Base-by-base conservation (phyloP, 2,888 invertebrate species). In the Drosophila nigricruria region DNA sequence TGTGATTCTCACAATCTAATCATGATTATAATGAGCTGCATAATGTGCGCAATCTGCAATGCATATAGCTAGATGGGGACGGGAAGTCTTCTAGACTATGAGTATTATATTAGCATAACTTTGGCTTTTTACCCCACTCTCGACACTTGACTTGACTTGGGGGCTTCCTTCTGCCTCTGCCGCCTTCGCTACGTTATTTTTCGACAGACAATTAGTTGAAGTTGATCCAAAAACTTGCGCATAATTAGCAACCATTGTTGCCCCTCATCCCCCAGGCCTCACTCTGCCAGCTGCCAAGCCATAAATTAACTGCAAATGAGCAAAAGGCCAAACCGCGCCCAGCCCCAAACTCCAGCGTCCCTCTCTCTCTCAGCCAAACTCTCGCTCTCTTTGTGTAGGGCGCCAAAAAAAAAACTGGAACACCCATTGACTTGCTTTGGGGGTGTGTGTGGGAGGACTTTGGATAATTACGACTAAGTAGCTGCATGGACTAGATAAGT, bases 211-310 rank as follows among this genome's bases (percentile, higher is more conserved):
- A 78, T 77, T 69, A 79, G 82, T 64, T 79, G 63, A 70, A 85
- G 85, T 82, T 84, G 82, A 82, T 84, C 77, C 83, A 81, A 83
- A 87, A 84, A 87, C 79, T 81, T 77, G 68, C 75, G 75, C 84
- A 83, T 84, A 83, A 83, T 83, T 83, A 79, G 83, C 79, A 71
- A 75, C 67, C 87, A 84, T 84, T 83, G 87, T 87, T 74, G 77
- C 27, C 47, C 47, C 47, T 10, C 71, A 60, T 47, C 63, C 49
- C 58, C 50, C 54, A n/a, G 5, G 9, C 32, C 10, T 6, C 25
- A n/a, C 10, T 40, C 69, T 64, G 57, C 47, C 69, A 64, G 57
- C 47, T 58, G 30, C 67, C 61, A 43, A 40, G 60, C 54, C 81
- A 79, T 79, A 79, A 79, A 79, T 80, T 79, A 79, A 68, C 70